Evolutionary conservation across 2,797 vertebrate species (phyloP), one percentile per base, ranked within the genome.

Genomic region (Esox lucius): DNA sequence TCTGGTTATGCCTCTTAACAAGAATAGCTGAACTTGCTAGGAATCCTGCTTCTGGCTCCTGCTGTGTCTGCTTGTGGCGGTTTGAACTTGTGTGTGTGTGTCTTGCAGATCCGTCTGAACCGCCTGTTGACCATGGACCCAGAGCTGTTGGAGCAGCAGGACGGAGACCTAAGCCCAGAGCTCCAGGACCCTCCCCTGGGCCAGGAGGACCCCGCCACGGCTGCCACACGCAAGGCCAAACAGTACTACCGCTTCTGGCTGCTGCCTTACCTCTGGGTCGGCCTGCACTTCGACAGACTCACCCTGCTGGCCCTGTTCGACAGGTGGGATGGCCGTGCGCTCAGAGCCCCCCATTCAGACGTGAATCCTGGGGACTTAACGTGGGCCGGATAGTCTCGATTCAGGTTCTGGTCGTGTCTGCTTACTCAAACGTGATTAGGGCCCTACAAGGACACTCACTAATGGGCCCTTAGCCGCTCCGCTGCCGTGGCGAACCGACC

Each of bases 231-330:
- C 81, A 99, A 98, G 88, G 92, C 94, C 78, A 96, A 96, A 87
- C 97, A 98, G 91, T 98, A 98, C 89, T 99, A 99, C 78, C 96
- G 97, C 75, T 93, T 99, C 87, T 98, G 97, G 96, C 95, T 99
- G 70, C 91, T 99, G 66, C 98, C 98, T 7, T 96, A 96, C 83
- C 87, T 99, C 59, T 99, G 98, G 98, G 95, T 99, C 59, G 96
- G 97, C 75, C 94, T 99, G 86, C 96, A 96, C 93, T 99, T 99
- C 85, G 96, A 99, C 93, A 95, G 98, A 87, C 96, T 99, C 85
- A 99, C 98, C 15, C 95, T 99, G 86, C 91, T 99, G 90, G 97
- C 98, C 0, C 91, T 99, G 75, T 99, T 99, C 82, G 98, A 99
- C 92, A 96, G 98, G 98, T 99, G 31, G 49, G 73, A 12, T 56